Evolutionary conservation across 1,140 invertebrate genomes (phyloP), one percentile per base, ranked within the genome.

Genomic region (Saxidomus purpurata): DNA sequence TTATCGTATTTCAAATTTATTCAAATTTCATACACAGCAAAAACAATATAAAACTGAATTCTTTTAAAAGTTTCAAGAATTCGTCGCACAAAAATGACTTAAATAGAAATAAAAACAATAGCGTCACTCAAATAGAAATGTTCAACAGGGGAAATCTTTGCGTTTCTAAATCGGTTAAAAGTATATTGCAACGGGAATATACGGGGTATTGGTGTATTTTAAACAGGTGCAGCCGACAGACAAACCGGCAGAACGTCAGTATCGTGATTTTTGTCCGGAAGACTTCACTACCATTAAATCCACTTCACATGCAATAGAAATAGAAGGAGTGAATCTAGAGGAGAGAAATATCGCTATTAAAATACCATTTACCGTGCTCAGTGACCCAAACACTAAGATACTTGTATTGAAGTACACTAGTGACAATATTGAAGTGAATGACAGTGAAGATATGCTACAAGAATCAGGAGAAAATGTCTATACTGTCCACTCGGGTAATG

Each of bases 241-340:
- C 40, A 28, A n/a, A 38, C 80, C 87, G 17, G 22, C 61, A 13
- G 87, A 82, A 31, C 79, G 55, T 6, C 80, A 76, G 25, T 89
- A 89, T 43, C 67, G 87, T 0, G 87, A 55, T 6, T 25, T 36
- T 2, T 89, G 87, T 59, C 87, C 87, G 17, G 87, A 89, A n/a
- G 87, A 83, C 47, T 89, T 89, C 19, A 40, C 55, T 19, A 52
- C 61, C 40, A 89, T 89, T 47, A 81, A 71, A 47, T 82, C 87
- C 11, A 82, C 87, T 17, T 89, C 87, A n/a, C 59, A 38, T 43
- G 87, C 87, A 28, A 61, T 89, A 76, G 87, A 89, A 67, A 83
- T 89, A 74, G 87, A 89, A 9, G 87, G 87, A 38, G n/a, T 71
- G 17, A 61, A 22, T 11, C 0, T 59, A 11, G 87, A 31, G 9